Conservation (phyloP, 2,888 invertebrate genomes). For the Tholera decimalis region DNA sequence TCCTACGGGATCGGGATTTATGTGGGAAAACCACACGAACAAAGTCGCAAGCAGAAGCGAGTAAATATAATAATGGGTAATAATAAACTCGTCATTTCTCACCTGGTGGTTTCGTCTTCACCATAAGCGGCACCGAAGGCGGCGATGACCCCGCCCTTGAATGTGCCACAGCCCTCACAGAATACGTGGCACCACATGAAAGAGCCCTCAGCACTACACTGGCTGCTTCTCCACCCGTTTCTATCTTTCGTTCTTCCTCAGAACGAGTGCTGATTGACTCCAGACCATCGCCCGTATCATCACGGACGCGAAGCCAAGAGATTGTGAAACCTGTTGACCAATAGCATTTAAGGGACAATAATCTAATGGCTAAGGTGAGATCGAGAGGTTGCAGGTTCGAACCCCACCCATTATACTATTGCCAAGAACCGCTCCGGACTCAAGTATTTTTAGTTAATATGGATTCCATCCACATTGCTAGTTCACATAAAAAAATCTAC, state of each 20-base stretch:
- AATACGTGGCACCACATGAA: slow-evolving; percentile 86
- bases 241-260: slow-evolving; percentile 84
- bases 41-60: too few species aligned
- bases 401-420: too few species aligned
- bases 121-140: slow-evolving; percentile 80
- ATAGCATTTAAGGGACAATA: too few species aligned
- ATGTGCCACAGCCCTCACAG: slow-evolving; percentile 85
- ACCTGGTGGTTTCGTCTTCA: slow-evolving; percentile 87
- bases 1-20: too few species aligned
- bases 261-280: slow-evolving; percentile 76
- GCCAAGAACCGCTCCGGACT: too few species aligned
- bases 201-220: slow-evolving; percentile 81
- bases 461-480: too few species aligned
- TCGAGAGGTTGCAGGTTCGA: too few species aligned
- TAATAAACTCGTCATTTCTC: not conserved
- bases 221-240: slow-evolving; percentile 84
- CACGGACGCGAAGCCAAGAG: slow-evolving; percentile 85
- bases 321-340: slow-evolving; percentile 84
- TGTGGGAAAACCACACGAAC: too few species aligned
- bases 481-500: too few species aligned
- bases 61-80: not conserved
- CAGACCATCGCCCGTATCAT: slow-evolving; percentile 80
- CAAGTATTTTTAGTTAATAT: too few species aligned
- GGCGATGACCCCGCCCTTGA: slow-evolving; percentile 85
- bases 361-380: too few species aligned